phyloP scores from a whole-genome alignment of 1,140 invertebrate genomes.

The Aculops lycopersici region DNA sequence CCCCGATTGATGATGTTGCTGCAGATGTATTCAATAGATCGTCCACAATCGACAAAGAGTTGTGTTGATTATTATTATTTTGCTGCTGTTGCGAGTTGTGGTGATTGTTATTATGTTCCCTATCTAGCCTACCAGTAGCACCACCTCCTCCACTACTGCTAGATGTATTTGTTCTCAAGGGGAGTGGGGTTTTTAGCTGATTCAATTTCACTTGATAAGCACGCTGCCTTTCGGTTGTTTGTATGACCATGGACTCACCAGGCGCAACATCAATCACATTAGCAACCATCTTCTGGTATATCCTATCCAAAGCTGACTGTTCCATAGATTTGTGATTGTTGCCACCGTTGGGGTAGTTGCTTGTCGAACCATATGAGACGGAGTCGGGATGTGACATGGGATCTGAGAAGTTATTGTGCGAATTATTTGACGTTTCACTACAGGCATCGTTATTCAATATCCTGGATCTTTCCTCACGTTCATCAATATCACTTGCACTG shows the following conservation, averaged over 20 bases:
- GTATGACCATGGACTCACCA: not conserved
- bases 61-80: too few relatives aligned
- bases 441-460: not conserved
- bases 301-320: constrained; percentile 1
- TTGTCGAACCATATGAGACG: not conserved
- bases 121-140: too few relatives aligned
- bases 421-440: not conserved
- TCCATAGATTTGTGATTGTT: too few relatives aligned
- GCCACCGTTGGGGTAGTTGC: not conserved
- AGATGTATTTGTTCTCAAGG: not conserved
- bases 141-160: too few relatives aligned
- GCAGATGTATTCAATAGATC: too few relatives aligned
- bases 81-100: too few relatives aligned
- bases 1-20: too few relatives aligned
- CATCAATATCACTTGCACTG: not conserved
- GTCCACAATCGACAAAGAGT: too few relatives aligned
- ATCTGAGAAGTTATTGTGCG: not conserved
- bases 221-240: not conserved
- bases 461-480: not conserved
- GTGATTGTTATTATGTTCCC: too few relatives aligned
- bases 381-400: not conserved
- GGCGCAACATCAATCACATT: constrained; percentile 4
- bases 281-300: constrained; percentile 1
- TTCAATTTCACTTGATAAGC: not conserved
- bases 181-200: not conserved